Evolutionary conservation across 2,888 invertebrate genomes (phyloP).

Genomic region (Nephrotoma guestfalica): DNA sequence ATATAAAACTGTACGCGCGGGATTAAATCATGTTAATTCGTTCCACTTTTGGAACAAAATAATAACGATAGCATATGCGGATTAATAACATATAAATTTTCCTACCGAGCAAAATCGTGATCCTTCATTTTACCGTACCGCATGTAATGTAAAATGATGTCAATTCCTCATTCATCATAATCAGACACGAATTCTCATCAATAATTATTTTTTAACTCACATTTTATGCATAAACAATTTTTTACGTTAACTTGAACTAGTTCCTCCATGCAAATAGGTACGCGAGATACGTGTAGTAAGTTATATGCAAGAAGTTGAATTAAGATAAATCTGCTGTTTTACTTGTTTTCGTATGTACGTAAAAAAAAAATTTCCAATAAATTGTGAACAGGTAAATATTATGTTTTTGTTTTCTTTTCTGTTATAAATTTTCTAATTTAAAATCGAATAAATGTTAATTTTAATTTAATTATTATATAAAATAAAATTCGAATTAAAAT

Average conservation of each 20-base stretch:
- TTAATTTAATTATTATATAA: background rate
- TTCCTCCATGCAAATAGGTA: background rate
- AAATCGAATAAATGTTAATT: background rate
- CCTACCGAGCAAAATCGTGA: background rate
- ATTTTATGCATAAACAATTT: background rate
- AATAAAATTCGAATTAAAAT: background rate
- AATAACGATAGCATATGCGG: background rate
- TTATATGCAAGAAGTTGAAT: background rate
- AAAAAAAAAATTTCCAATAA: background rate
- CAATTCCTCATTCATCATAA: background rate
- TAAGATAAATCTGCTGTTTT: background rate
- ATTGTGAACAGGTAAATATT: background rate
- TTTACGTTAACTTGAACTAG: background rate
- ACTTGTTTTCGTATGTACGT: background rate
- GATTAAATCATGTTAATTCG: background rate
- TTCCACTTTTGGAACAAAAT: background rate
- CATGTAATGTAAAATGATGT: background rate
- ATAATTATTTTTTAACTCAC: background rate
- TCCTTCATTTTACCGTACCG: background rate
- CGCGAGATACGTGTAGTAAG: background rate
- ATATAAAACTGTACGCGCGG: background rate
- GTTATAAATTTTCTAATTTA: background rate
- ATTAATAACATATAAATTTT: background rate
- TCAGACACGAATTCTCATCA: background rate
- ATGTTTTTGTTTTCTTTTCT: background rate